Percentiles rank a stretch among this genome's conserved stretches.
Evolutionary conservation across 2,888 invertebrate genomes (phyloP).

Genomic region (Drosophila merina): DNA sequence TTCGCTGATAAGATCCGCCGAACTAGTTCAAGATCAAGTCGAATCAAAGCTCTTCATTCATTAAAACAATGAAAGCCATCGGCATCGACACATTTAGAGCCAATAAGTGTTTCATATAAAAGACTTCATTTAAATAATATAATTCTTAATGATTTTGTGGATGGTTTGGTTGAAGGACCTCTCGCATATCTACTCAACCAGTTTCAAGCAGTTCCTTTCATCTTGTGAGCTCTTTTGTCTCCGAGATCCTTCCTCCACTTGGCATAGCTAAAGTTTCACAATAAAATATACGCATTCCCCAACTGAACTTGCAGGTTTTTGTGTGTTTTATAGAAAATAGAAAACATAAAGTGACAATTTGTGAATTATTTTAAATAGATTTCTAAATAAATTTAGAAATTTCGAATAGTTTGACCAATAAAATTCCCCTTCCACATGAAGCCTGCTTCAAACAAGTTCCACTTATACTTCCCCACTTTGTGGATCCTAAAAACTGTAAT

Average conservation of each 20-base stretch:
- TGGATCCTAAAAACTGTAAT: neutral
- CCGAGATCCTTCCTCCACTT: neutral
- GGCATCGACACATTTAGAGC: no score
- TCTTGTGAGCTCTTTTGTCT: neutral
- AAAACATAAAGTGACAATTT: no score
- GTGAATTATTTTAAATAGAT: no score
- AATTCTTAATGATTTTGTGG: neutral
- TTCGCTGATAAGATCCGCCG: conserved; percentile 21
- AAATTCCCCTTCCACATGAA: neutral
- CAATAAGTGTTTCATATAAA: no score
- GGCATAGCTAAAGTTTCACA: neutral
- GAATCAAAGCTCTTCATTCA: conserved; percentile 7
- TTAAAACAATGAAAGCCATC: neutral
- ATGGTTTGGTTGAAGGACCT: neutral
- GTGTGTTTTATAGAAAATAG: no score
- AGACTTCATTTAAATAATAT: no score
- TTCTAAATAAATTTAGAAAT: no score
- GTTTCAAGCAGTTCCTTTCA: neutral
- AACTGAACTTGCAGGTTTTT: no score
- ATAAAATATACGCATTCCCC: no score
- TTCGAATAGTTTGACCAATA: neutral
- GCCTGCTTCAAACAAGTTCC: neutral
- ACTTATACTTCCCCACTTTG: neutral
- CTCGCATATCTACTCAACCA: neutral
- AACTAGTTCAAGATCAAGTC: conserved; percentile 37